Base-by-base conservation (phyloP, 2,797 vertebrate genomes). In the Pseudopleuronectes americanus region DNA sequence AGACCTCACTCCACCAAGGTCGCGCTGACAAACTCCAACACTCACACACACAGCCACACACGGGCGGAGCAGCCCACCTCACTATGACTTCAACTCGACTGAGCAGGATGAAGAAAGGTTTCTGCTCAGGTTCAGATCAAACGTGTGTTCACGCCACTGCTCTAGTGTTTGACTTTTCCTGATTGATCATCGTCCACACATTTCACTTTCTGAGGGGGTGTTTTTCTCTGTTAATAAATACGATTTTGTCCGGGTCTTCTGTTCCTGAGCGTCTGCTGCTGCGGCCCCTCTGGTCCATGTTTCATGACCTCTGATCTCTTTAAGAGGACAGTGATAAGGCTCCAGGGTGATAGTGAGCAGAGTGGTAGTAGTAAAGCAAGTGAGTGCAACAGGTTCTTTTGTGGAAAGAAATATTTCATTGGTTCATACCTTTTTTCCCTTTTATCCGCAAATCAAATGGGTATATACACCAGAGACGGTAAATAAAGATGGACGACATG, bases 1-100 rank as follows among this genome's bases (percentile, higher is more conserved):
- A 71, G 74, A 74, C 78, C 74, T 74, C 79, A 19, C 85, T 77
- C 73, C 68, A n/a, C 56, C 76, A 79, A 84, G 88, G 84, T 84
- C 72, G 17, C 2, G 22, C 82, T 85, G 83, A 87, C 88, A 84
- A 60, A 82, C 70, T 48, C 74, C 63, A 33, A 8, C 49, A 59
- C 28, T 16, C 43, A 45, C 43, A 19, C 43, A 45, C n/a, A n/a
- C n/a, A n/a, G 13, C 16, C 41, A 17, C 28, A 45, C 64, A 68
- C 68, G 64, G 65, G 56, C 22, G 73, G 22, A 77, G 57, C 70
- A 51, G 47, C 59, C 10, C 79, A 79, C 36, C 47, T 70, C 52
- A 68, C 59, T 74, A 74, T 80, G 38, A 76, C 69, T 80, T 80
- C 0, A 41, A 28, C 53, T 68, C 49, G 57, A 13, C 54, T 13